phyloP scores from a whole-genome alignment of 2,888 invertebrate genomes.

The Coelopa pilipes region DNA sequence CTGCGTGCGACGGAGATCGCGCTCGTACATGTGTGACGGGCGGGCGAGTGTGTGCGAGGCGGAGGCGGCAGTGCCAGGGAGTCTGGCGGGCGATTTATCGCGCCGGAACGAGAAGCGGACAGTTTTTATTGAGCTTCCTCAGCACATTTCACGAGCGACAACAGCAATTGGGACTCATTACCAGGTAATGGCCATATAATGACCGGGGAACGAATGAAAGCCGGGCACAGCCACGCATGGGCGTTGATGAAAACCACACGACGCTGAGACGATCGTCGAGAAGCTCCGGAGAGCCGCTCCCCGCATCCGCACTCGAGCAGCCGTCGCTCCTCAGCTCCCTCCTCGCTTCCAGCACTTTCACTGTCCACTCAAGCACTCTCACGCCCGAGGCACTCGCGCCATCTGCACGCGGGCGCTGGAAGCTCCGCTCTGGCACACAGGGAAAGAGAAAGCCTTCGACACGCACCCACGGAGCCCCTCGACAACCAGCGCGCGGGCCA shows the following conservation, averaged over 20 bases:
- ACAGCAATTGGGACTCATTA: slow-evolving; percentile 14
- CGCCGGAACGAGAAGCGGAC: not conserved
- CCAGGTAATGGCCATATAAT: slow-evolving; percentile 7
- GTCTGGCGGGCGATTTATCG: not conserved
- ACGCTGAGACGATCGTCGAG: too few species aligned
- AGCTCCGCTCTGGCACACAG: not conserved
- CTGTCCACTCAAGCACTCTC: not conserved
- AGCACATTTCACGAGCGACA: slow-evolving; percentile 2
- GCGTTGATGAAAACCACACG: too few species aligned
- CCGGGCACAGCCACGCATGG: too few species aligned
- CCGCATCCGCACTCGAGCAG: too few species aligned
- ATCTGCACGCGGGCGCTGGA: not conserved
- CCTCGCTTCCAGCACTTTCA: not conserved
- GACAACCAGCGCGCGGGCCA: not conserved
- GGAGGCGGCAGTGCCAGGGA: not conserved
- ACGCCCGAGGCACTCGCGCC: not conserved
- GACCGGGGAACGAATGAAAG: not conserved
- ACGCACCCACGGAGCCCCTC: not conserved
- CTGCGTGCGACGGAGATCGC: not conserved
- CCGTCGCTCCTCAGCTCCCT: not conserved
- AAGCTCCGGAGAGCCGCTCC: too few species aligned
- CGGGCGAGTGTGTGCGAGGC: too few species aligned
- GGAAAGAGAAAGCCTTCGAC: not conserved
- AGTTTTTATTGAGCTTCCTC: slow-evolving; percentile 29
- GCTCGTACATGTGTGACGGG: too few species aligned